Base-by-base conservation (phyloP, 2,888 invertebrate species). In the Cynaeus angustus region DNA sequence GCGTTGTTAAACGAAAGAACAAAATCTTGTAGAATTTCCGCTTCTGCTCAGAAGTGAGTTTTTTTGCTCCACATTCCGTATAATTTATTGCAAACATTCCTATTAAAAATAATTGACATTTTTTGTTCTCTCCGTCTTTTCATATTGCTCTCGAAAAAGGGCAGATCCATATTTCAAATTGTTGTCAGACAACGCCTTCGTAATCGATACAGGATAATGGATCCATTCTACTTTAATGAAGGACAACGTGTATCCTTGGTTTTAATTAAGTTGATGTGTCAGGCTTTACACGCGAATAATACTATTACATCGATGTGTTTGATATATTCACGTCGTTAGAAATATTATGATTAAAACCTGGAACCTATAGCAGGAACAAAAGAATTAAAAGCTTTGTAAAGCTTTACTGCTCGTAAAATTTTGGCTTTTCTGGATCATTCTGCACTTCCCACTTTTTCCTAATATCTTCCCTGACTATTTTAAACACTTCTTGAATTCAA, bases 71-170 rank as follows among this genome's bases (percentile, higher is more conserved):
- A 30, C 55, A 55, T 55, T 55, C 55, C 37, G 38, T 38, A 41
- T 58, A 58, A 58, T 43, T 58, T 58, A 58, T 58, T 46, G 59
- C 59, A 46, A 59, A 46, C 45, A 46, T 46, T 46, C 33, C 59
- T 58, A 58, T 58, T 58, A 58, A 58, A 58, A 58, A 58, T 58
- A 58, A 43, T 43, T 58, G 58, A 43, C 58, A 55, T 55, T 55
- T 37, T 55, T 52, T 52, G 52, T 55, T 58, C 21, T 12, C 58
- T 12, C n/a, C 55, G 41, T 58, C 26, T 45, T 58, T 58, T 21
- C 16, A 21, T 46, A 6, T 8, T 46, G n/a, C 1, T 13, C 21
- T 46, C 1, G 46, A 4, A 46, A 46, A 46, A 14, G 7, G 4
- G 12, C n/a, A 46, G 13, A 46, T 46, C 21, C 13, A 41, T 41